Evolutionary conservation across 2,888 invertebrate genomes (phyloP), one percentile per base, ranked within the genome.

Genomic region (Cephus pygmeus): DNA sequence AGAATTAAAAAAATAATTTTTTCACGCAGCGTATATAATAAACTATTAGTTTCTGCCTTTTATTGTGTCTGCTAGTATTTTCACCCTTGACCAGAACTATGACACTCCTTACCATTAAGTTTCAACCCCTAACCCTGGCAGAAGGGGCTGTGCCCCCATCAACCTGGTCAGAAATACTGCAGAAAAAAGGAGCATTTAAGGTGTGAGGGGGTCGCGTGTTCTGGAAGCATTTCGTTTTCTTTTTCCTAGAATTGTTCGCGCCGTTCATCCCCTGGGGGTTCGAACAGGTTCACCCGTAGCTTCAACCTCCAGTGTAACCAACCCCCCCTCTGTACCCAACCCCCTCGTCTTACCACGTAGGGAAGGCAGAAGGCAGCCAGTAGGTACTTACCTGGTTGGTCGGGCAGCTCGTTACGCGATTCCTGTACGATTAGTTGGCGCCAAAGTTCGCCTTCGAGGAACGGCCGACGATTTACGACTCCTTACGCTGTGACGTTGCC

Each of bases 221-320:
- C 56, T 12, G 69, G 75, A 78, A 78, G 68, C 79, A 75, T 82
- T 82, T 79, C 34, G 77, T 79, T 81, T 74, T 76, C 73, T 30
- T 56, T n/a, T 69, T 35, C 73, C 76, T 73, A 76, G 77, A 80
- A 82, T 82, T 77, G 76, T 73, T 71, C 56, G 23, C 23, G 56
- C 23, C 56, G 23, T 56, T 15, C 56, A 56, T 23, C 56, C 23
- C 56, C 56, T 23, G 23, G 23, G 23, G 56, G 9, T 6, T 56
- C 56, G 56, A 56, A 6, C 9, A 2, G 56, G 23, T 56, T 9
- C 23, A 9, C 9, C 56, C 56, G 23, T 23, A 15, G 56, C 23
- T 56, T 56, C 56, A 56, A 56, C 56, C 56, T 9, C 9, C 56
- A 2, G 23, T 2, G 9, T 9, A 56, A 2, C 56, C 56, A 23